Base-by-base conservation (phyloP, 2,888 invertebrate species). In the Dryobotodes eremita region DNA sequence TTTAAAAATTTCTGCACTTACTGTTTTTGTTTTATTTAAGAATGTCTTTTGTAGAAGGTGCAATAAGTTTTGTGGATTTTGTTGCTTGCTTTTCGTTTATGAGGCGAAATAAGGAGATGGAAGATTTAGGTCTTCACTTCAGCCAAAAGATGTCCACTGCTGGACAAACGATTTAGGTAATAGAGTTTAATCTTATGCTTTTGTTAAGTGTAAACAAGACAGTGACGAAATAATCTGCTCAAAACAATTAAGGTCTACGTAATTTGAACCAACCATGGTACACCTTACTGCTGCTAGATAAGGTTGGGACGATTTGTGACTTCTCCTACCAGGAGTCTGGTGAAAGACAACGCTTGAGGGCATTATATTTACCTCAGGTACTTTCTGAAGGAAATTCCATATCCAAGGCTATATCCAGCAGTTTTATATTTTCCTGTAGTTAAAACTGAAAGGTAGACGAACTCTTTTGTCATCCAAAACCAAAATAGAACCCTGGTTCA, bases 1-100 rank as follows among this genome's bases (percentile, higher is more conserved):
- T 75, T 80, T 80, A 76, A 78, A 83, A 85, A 74, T 80, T 59
- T 48, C 36, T 75, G 42, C 59, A 66, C 42, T 71, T 57, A 48
- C 71, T 77, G 75, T 73, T 76, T 65, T 20, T 73, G 57, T 64
- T 71, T 57, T 42, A 36, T 76, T 20, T 53, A 36, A 26, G 20
- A 76, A 68, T 36, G 50, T 42, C 10, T 80, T 77, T 65, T 77
- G 50, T 50, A 31, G 36, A 36, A 65, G 31, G 36, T 59, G 15
- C n/a, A 53, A 66, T 61, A 71, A 64, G 15, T 75, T 75, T 62
- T 69, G 13, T 68, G 48, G 23, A 23, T 31, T 57, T 59, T 46
- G 31, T 73, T 57, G 20, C 6, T 0, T 59, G 36, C 0, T 31
- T 57, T n/a, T 11, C 0, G 23, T 65, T 73, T 48, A 31, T 11